Base-by-base conservation (phyloP, 2,113 vertebrate genomes). In the Paramormyrops kingsleyae region DNA sequence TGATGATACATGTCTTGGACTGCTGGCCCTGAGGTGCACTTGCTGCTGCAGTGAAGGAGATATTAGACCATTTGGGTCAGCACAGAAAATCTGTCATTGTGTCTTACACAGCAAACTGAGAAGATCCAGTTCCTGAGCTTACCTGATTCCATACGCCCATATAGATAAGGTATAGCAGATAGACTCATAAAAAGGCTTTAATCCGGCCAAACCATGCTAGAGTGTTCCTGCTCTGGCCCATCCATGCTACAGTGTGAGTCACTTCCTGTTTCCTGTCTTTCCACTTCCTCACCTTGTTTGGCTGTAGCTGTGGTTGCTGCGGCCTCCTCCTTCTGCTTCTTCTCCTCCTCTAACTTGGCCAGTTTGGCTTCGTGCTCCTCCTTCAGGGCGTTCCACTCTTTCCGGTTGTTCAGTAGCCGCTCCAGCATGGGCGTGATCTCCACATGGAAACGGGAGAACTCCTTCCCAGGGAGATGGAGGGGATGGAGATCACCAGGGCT, bases 361-460 rank as follows among this genome's bases (percentile, higher is more conserved):
- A 96, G 0, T 59, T 96, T 97, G 92, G 94, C 96, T 17, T 97
- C 96, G 4, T 97, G 91, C 86, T n/a, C 83, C 92, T 97, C 96
- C 92, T 96, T 96, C 90, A 95, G 91, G 24, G 95, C 95, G 46
- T 96, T 97, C 96, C 96, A 97, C 93, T 97, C 95, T 92, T 96
- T 96, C 91, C 96, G 94, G 96, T 97, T 97, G 95, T 97, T 96
- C 86, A 96, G 4, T 83, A 97, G 94, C 10, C 96, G 95, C 0
- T 96, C 95, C 91, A 96, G 92, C 96, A 97, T 97, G 42, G 96
- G 96, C 0, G 96, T 96, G 93, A 97, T 97, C 94, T 96, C 93
- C 88, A 93, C 93, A 0, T 97, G 96, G 94, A 97, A 97, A 9
- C 96, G 95, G 4, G 96, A 96, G 93, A 97, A 97, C 95, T 97